These are phyloP conservation scores for Prorops nasuta DNA, from an alignment of 1,140 invertebrate genomes.

Conservation along the genomic window DNA sequence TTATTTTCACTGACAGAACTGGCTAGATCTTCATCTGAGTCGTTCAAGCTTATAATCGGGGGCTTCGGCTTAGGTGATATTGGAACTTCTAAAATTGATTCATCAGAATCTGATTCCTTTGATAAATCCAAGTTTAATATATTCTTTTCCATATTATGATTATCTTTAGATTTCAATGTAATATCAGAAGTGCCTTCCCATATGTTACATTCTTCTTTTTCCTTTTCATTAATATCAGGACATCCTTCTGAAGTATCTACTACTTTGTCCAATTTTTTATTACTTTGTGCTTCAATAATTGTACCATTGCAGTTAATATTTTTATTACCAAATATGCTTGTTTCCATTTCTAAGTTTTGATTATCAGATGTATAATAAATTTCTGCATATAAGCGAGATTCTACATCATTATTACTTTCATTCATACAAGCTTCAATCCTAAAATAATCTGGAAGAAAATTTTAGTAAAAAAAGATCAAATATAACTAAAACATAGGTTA, in stretches of 20 bases:
- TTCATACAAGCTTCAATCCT: slow-evolving; percentile 21
- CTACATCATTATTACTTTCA: slow-evolving; percentile 28
- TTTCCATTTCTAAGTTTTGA: neutral
- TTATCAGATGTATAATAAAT: slow-evolving; percentile 30
- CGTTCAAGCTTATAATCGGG: slow-evolving; percentile 38
- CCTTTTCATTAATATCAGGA: neutral
- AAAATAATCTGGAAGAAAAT: slow-evolving; percentile 15
- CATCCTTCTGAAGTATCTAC: neutral
- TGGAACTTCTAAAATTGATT: slow-evolving; percentile 49
- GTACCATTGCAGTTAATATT: neutral
- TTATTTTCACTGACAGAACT: neutral
- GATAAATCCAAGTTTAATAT: neutral
- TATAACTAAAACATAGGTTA: too few relatives aligned
- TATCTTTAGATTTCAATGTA: neutral
- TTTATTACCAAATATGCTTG: neutral
- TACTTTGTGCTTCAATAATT: neutral
- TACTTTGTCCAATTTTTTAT: neutral
- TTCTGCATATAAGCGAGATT: slow-evolving; percentile 35
- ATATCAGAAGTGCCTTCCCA: neutral
- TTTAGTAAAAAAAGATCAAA: too few relatives aligned
- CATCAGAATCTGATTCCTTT: slow-evolving; percentile 35
- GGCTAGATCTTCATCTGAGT: slow-evolving; percentile 28
- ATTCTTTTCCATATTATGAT: slow-evolving; percentile 8
- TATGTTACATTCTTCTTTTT: neutral
- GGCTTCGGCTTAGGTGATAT: slow-evolving; percentile 46